Evolutionary conservation across 2,888 invertebrate species (phyloP).

Genomic region (Diogma glabrata): DNA sequence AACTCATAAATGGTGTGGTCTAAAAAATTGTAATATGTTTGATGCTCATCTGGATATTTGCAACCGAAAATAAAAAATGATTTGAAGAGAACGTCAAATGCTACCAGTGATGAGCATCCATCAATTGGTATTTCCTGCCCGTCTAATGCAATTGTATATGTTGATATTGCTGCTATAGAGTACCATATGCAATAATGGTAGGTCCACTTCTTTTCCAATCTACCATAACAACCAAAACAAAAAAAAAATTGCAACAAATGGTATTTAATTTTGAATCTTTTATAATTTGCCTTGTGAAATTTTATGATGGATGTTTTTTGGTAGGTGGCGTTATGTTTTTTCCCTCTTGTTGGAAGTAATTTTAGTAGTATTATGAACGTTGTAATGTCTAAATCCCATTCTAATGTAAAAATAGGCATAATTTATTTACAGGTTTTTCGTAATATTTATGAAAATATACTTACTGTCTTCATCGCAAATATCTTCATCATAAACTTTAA

Average conservation of each 20-base stretch:
- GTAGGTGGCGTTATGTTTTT: not conserved
- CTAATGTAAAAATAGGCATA: not conserved
- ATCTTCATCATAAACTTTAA: not conserved
- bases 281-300: not conserved
- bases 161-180: not conserved
- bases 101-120: not conserved
- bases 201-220: constrained; percentile 3
- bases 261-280: not conserved
- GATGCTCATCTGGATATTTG: not conserved
- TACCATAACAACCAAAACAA: not conserved
- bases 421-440: too few species aligned
- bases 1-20: not conserved
- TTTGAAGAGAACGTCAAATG: not conserved
- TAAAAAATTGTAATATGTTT: not conserved
- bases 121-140: not conserved
- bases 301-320: not conserved
- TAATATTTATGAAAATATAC: not conserved
- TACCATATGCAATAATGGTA: not conserved
- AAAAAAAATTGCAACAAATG: not conserved
- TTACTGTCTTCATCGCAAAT: not conserved
- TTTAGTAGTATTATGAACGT: not conserved
- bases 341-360: not conserved
- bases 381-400: not conserved
- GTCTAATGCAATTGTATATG: not conserved
- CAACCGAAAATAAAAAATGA: not conserved